Base-by-base conservation (phyloP, 2,888 invertebrate species). In the Nematopogon swammerdamellus region DNA sequence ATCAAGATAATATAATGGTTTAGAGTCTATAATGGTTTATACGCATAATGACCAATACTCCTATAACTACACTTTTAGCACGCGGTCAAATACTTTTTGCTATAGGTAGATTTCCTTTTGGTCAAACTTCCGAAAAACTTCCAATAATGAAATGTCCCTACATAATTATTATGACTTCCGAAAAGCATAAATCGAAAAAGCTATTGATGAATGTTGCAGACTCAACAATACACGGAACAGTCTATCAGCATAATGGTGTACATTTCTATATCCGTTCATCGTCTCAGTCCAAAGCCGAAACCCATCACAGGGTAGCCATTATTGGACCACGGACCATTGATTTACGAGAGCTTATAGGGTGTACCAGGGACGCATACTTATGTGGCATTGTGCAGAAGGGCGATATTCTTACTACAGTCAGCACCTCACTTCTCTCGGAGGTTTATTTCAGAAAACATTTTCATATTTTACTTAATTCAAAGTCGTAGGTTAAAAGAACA, bases 321-420 rank as follows among this genome's bases (percentile, higher is more conserved):
- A 55, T 50, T 50, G 50, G 48, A 36, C 50, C 51, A 55, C 52
- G 55, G 55, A 51, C 54, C 55, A 55, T 55, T 55, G 55, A 55
- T 55, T 55, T 55, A 55, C 53, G 55, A 55, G 55, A 55, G 55
- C 52, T 55, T 36, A 36, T 6, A 36, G 11, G 36, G 11, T 36
- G 36, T 36, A 36, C 36, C 36, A 14, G 36, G 36, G 36, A 36
- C 36, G 36, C 36, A 36, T 36, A 36, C 36, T 36, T 36, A 36
- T 36, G 36, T 36, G 36, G 36, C 36, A 6, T 25, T 25, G 25
- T 25, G 36, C 36, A 36, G 36, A 14, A 25, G 36, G 36, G 36
- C 14, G 25, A n/a, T n/a, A n/a, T n/a, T n/a, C n/a, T n/a, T n/a
- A n/a, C n/a, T n/a, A n/a, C n/a, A n/a, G n/a, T n/a, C n/a, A n/a